phyloP scores from a whole-genome alignment of 1,140 invertebrate species.

The Eriosoma lanigerum region DNA sequence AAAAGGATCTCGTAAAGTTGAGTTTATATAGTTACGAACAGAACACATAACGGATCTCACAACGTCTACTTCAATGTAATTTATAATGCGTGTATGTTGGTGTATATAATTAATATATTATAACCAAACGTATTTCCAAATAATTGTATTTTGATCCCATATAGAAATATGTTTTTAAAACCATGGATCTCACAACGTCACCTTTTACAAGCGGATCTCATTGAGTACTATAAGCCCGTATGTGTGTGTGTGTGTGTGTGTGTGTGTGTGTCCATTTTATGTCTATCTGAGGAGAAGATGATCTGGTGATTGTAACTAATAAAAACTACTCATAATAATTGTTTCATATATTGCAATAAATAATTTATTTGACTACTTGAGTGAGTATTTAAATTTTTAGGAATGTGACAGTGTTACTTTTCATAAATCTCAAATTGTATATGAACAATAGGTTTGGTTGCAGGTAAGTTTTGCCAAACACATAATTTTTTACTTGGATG shows the following conservation, averaged over 20 bases:
- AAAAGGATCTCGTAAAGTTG: background rate
- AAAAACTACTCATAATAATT: too few relatives aligned
- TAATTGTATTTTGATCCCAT: background rate
- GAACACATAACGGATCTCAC: background rate
- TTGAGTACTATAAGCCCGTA: background rate
- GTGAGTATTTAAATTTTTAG: too few relatives aligned
- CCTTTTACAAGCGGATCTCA: background rate
- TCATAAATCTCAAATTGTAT: constrained; percentile 51
- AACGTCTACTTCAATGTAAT: background rate
- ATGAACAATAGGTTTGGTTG: too few relatives aligned
- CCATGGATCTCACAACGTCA: background rate
- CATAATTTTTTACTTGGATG: too few relatives aligned
- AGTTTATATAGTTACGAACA: background rate
- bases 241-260: constrained; percentile 6
- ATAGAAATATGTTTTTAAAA: background rate
- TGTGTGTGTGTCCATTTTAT: background rate
- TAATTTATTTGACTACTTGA: too few relatives aligned
- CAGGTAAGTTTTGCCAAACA: too few relatives aligned
- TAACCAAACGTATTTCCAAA: background rate
- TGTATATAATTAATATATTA: background rate
- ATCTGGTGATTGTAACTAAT: too few relatives aligned
- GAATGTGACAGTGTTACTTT: too few relatives aligned
- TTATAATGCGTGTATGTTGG: background rate
- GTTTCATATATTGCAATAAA: too few relatives aligned
- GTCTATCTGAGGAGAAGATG: too few relatives aligned